Evolutionary conservation across 2,113 vertebrate species (phyloP), one percentile per base, ranked within the genome.

Genomic region (Rousettus leschenaultii): DNA sequence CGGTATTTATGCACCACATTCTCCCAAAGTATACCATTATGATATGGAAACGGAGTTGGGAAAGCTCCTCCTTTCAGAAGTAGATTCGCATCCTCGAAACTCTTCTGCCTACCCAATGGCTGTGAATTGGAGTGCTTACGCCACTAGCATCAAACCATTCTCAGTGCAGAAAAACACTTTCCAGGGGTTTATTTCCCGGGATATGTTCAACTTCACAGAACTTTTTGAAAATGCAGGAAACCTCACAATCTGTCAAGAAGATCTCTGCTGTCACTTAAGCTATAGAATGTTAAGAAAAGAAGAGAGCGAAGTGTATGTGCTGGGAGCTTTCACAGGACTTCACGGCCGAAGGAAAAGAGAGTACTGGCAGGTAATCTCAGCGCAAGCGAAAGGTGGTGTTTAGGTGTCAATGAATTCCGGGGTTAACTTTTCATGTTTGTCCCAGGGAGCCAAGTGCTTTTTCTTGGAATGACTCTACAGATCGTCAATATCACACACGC

Each of bases 1-100:
- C 21, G 99, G 99, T 1, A 99, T 99, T 85, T 99, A 98, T 77
- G 98, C 97, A 22, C 99, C 99, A 1, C 14, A 86, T 4, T 97
- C 97, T 90, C 97, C 98, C 59, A 98, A 97, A 5, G 92, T 97
- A 2, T 98, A 98, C 82, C 98, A 99, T 94, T 98, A 99, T 3
- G 98, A 98, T 12, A 45, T 48, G 73, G 96, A 98, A 35, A 97
- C 97, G 10, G 97, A 98, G 30, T 73, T 84, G 45, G 98, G 99
- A 33, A 97, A 43, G 91, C 90, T 99, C 33, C 94, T 99, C 28
- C 94, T 97, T 66, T 61, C 92, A 0, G 70, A 96, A 70, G 0
- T 96, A 63, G 79, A 92, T 4, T 66, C 94, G 1, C 88, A 84
- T 26, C 96, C 95, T 33, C n/a, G 26, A 15, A 0, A 1, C 15